Conservation (phyloP, 2,797 vertebrate genomes). For the Lacerta viridis region DNA sequence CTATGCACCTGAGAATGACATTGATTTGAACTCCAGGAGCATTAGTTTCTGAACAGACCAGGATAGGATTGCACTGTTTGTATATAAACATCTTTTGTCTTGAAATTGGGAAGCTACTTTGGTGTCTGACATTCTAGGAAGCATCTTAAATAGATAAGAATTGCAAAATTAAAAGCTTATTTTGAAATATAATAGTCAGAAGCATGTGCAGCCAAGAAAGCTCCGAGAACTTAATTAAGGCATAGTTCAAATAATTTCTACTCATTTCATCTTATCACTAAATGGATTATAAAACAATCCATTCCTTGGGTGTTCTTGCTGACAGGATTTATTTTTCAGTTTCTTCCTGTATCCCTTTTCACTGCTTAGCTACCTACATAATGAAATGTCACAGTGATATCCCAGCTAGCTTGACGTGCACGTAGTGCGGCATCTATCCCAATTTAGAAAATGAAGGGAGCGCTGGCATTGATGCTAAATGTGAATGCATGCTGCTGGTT, state of each 20-base stretch:
- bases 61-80: not conserved
- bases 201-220: not conserved
- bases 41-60: not conserved
- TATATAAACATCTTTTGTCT: not conserved
- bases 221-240: conserved; percentile 2
- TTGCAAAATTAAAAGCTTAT: not conserved
- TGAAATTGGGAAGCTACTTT: not conserved
- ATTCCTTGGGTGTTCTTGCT: not conserved
- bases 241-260: conserved; percentile 17
- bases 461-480: conserved; percentile 6
- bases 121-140: not conserved
- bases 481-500: conserved; percentile 1
- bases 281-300: not conserved
- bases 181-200: not conserved
- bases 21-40: not conserved
- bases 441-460: conserved; percentile 23
- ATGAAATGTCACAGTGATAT: conserved; percentile 2
- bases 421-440: not conserved
- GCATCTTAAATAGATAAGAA: not conserved
- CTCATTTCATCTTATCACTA: conserved; percentile 6
- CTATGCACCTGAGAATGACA: not conserved
- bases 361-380: not conserved
- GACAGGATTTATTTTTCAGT: not conserved
- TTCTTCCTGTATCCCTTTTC: not conserved
- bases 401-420: not conserved